A percentile compares a stretch with the other conserved stretches of the same genome.
These are phyloP conservation scores for Picathartes gymnocephalus DNA, from an alignment of 2,113 vertebrate genomes.

Conservation along the genomic window DNA sequence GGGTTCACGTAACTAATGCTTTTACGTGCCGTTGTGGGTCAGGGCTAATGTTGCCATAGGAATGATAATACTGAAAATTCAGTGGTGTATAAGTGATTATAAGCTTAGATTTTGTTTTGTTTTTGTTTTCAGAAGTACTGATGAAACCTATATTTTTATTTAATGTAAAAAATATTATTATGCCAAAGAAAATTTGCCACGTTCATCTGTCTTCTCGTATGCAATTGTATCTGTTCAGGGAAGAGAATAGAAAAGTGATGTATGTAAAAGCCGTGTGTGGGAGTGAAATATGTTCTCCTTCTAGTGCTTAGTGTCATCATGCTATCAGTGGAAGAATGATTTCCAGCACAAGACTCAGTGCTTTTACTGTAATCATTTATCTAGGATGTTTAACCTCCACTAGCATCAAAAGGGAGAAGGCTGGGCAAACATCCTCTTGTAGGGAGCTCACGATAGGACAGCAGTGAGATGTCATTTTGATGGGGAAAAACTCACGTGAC, in stretches of 20 bases:
- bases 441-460: background rate
- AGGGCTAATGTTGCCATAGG: constrained; percentile 1
- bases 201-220: background rate
- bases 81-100: background rate
- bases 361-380: background rate
- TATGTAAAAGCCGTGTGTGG: background rate
- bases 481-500: background rate
- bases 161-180: background rate
- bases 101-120: background rate
- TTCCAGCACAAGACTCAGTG: background rate
- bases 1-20: background rate
- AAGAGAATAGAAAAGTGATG: background rate
- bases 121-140: background rate
- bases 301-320: background rate
- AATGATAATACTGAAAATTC: background rate
- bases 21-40: background rate
- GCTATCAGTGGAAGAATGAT: constrained; percentile 10
- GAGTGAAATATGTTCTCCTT: constrained; percentile 31
- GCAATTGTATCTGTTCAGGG: background rate
- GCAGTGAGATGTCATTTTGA: background rate
- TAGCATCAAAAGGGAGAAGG: background rate
- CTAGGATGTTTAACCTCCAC: background rate
- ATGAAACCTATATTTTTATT: background rate
- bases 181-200: background rate
- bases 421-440: background rate